Base-by-base conservation (phyloP, 2,888 invertebrate genomes). In the Himalopsyche japonica region DNA sequence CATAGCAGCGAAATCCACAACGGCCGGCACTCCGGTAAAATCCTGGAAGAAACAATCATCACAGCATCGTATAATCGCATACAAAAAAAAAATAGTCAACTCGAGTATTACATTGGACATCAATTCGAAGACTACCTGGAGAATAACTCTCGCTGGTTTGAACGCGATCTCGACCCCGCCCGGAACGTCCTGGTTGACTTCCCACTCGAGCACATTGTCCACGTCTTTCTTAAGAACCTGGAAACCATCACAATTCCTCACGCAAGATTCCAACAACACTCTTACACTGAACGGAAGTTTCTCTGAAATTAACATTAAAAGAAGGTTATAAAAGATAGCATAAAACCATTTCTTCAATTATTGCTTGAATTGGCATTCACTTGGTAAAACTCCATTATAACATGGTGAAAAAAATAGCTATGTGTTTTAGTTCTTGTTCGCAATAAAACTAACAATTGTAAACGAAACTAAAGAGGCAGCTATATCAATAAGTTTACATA, bases 1-100 rank as follows among this genome's bases (percentile, higher is more conserved):
- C 99, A 99, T 99, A 0, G 98, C 98, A 18, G 99, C 99, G 92
- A 99, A 98, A 91, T 99, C 99, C 0, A 99, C 99, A 32, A 99
- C 98, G 0, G 98, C 99, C 0, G 99, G 99, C 0, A 99, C 99
- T 3, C 99, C 99, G 18, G 99, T 99, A 87, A 97, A 94, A 90
- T 98, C 97, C 96, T 97, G 89, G 3, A 57, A 88, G 86, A 85
- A 81, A 57, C 2, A 32, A 32, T 32, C 3, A 32, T 32, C 6
- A 32, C 32, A 32, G 3, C 32, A 32, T n/a, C n/a, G n/a, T n/a
- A n/a, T n/a, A n/a, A n/a, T n/a, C n/a, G n/a, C n/a, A n/a, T n/a
- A n/a, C n/a, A n/a, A n/a, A n/a, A n/a, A n/a, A n/a, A n/a, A n/a
- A n/a, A n/a, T n/a, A n/a, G n/a, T n/a, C n/a, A n/a, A n/a, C n/a